Base-by-base conservation (phyloP, 2,888 invertebrate species). In the Macrophya annulata region DNA sequence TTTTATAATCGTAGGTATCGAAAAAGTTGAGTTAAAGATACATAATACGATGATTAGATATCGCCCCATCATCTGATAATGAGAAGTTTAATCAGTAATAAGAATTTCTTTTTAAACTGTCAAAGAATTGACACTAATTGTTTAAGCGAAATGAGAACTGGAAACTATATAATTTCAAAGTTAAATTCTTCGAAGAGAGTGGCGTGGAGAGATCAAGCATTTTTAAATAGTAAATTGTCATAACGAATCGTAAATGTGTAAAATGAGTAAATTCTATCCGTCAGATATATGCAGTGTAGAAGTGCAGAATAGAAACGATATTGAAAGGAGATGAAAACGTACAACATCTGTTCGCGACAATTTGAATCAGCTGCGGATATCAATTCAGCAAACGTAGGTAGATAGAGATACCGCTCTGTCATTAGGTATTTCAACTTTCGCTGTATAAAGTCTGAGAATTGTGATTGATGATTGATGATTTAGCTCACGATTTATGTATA, bases 401-500 rank as follows among this genome's bases (percentile, higher is more conserved):
- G n/a, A n/a, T n/a, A n/a, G n/a, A n/a, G n/a, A n/a, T 59, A 43
- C 88, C 89, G 89, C 91, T 90, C 88, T 91, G 88, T 91, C 90
- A 90, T 91, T 91, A 91, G 87, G 84, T 62, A 74, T 89, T 87
- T 87, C 84, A 85, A 86, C 88, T 90, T 90, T 90, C 89, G 86
- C 88, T 86, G 62, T 71, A 72, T 55, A 85, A 43, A 81, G 51
- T 65, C 72, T 21, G 15, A 55, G n/a, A n/a, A n/a, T 71, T 55
- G 68, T n/a, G 51, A 74, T 65, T 65, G 40, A 77, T 65, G 59
- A 85, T 85, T 62, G 55, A 85, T 65, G 65, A 40, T 37, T 81
- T 62, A 51, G 40, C 72, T 40, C 72, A 72, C 43, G 72, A 72
- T 72, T 72, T 72, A 40, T 43, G 43, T 45, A 45, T n/a, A 40